phyloP scores from a whole-genome alignment of 2,888 invertebrate species.

The Ferdinandea cuprea region DNA sequence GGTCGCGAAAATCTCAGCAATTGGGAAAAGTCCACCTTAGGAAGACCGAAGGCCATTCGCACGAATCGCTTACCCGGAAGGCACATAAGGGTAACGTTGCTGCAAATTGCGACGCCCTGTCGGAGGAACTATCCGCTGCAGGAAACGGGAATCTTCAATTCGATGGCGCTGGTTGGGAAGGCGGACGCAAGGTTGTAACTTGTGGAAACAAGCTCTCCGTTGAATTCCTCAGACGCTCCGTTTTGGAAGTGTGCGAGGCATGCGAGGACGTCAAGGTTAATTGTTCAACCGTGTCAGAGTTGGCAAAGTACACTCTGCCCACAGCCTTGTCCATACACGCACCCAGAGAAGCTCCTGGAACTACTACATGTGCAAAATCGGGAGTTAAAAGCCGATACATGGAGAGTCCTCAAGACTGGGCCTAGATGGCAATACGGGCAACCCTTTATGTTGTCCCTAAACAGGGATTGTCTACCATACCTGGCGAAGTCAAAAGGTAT shows the following conservation, averaged over 20 bases:
- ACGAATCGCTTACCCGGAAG: too few relatives aligned
- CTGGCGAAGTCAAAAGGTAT: too few relatives aligned
- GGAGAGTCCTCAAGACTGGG: too few relatives aligned
- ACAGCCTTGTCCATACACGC: neutral
- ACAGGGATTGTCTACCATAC: too few relatives aligned
- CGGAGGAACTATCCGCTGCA: neutral
- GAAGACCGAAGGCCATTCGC: too few relatives aligned
- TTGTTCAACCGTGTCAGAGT: neutral
- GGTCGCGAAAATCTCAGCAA: too few relatives aligned
- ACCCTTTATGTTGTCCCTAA: too few relatives aligned
- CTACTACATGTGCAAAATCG: neutral
- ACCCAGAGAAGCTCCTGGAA: neutral
- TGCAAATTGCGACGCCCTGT: too few relatives aligned
- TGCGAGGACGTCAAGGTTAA: neutral
- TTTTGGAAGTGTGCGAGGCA: neutral
- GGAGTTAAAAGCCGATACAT: neutral
- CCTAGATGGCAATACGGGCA: too few relatives aligned
- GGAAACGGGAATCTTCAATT: neutral
- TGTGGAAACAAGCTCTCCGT: neutral
- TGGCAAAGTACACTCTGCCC: neutral
- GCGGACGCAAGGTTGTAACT: neutral
- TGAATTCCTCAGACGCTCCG: neutral
- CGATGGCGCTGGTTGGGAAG: slow-evolving; percentile 3
- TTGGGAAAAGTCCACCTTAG: too few relatives aligned
- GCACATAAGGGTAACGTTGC: too few relatives aligned